These are phyloP conservation scores for Oasisia sp. DNA, from an alignment of 2,888 invertebrate genomes.

Conservation along the genomic window DNA sequence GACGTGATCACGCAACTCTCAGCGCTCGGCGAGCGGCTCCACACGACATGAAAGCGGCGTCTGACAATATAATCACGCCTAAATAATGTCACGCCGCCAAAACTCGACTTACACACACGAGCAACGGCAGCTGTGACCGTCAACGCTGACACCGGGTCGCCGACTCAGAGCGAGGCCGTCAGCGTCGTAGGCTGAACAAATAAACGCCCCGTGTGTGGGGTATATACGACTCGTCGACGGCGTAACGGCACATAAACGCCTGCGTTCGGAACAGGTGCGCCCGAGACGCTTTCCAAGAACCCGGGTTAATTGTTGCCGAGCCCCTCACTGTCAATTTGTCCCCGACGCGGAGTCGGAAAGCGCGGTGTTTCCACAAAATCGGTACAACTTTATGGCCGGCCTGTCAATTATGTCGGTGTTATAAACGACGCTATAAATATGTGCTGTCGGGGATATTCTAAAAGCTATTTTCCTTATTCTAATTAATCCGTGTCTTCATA, in stretches of 20 bases:
- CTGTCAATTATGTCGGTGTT: neutral
- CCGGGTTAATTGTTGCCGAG: neutral
- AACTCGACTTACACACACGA: neutral
- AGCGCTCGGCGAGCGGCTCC: neutral
- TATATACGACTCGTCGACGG: neutral
- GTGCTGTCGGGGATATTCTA: neutral
- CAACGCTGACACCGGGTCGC: neutral
- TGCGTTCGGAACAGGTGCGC: neutral
- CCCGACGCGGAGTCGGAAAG: neutral
- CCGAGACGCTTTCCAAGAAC: neutral
- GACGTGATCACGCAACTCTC: neutral
- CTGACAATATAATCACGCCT: slow-evolving; percentile 17
- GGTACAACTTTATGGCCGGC: neutral
- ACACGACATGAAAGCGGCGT: neutral
- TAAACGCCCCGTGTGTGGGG: neutral
- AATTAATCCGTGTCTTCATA: no score
- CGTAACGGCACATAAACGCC: neutral
- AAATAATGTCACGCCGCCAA: neutral
- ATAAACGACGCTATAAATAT: neutral
- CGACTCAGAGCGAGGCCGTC: neutral
- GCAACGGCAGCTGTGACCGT: neutral
- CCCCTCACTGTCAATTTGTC: neutral
- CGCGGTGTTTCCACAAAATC: neutral
- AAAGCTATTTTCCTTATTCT: neutral
- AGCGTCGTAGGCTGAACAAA: neutral